Conservation (phyloP, 2,113 vertebrate genomes). For the Equus quagga region DNA sequence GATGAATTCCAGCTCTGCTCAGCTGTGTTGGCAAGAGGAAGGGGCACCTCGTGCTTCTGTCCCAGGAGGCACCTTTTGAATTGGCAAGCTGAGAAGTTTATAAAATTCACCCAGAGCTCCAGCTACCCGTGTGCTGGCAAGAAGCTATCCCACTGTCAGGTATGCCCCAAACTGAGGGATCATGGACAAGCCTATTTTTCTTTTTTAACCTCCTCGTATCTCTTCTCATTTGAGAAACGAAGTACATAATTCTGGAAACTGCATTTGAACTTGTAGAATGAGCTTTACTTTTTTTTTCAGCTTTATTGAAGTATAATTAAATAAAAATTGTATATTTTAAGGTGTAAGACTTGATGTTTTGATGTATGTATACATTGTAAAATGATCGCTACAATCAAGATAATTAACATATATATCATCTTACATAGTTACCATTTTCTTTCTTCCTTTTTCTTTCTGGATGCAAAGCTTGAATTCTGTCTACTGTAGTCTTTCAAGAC, state of each 20-base stretch:
- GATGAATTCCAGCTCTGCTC: no score
- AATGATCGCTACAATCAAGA: not conserved
- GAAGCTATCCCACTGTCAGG: not conserved
- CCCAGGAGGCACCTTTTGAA: not conserved
- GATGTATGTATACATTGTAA: not conserved
- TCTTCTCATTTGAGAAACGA: not conserved
- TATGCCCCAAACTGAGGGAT: not conserved
- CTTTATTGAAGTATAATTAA: not conserved
- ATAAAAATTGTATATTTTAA: not conserved
- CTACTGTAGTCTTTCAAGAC: not conserved
- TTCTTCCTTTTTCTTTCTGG: not conserved
- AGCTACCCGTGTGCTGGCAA: rapidly evolving
- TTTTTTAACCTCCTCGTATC: not conserved
- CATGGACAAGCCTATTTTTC: not conserved
- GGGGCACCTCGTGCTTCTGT: rapidly evolving
- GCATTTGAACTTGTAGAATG: not conserved
- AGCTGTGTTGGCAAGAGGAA: not conserved
- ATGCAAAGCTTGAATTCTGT: not conserved
- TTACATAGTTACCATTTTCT: not conserved
- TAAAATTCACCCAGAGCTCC: not conserved
- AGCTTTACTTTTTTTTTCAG: not conserved
- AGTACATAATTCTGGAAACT: not conserved
- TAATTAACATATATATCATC: not conserved
- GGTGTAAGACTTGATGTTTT: not conserved
- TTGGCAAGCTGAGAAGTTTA: not conserved